Percentiles rank a stretch among this genome's conserved stretches.
These are phyloP conservation scores for Sitta europaea DNA, from an alignment of 2,113 vertebrate genomes.

Conservation along the genomic window DNA sequence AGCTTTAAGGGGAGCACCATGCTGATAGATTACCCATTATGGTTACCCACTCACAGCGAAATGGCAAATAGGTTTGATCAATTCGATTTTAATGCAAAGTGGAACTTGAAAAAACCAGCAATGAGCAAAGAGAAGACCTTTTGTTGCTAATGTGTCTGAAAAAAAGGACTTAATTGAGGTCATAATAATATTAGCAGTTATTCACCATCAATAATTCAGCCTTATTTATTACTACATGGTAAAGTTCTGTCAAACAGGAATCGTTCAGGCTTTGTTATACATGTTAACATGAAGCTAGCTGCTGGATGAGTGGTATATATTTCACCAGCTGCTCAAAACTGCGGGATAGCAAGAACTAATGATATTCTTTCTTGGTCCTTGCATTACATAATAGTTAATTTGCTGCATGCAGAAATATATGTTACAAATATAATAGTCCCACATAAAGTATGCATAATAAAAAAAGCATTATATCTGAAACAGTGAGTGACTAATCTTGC, in stretches of 20 bases:
- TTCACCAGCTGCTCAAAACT: slow-evolving; percentile 65
- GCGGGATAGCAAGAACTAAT: slow-evolving; percentile 43
- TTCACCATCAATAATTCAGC: slow-evolving; percentile 81
- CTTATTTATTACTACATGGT: slow-evolving; percentile 78
- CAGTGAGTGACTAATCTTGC: slow-evolving; percentile 43
- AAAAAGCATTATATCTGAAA: slow-evolving; percentile 52
- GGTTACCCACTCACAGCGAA: slow-evolving; percentile 83
- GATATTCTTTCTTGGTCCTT: slow-evolving; percentile 3
- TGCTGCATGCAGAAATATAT: neutral
- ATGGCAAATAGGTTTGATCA: slow-evolving; percentile 92
- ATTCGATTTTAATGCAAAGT: slow-evolving; percentile 88
- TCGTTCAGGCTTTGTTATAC: slow-evolving; percentile 65
- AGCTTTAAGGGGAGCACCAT: slow-evolving; percentile 88
- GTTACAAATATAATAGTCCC: slow-evolving; percentile 9
- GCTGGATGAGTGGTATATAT: slow-evolving; percentile 60
- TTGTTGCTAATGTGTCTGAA: slow-evolving; percentile 82
- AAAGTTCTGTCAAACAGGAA: slow-evolving; percentile 73
- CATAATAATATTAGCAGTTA: slow-evolving; percentile 83
- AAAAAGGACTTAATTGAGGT: slow-evolving; percentile 83
- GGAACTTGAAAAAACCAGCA: slow-evolving; percentile 65
- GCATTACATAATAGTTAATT: slow-evolving; percentile 46
- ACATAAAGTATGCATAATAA: neutral
- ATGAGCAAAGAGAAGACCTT: slow-evolving; percentile 73
- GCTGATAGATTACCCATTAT: slow-evolving; percentile 93
- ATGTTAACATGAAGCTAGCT: slow-evolving; percentile 46